A percentile compares a stretch with the other conserved stretches of the same genome.
These are phyloP conservation scores for Mantis religiosa DNA, from an alignment of 2,888 invertebrate genomes.

Conservation along the genomic window DNA sequence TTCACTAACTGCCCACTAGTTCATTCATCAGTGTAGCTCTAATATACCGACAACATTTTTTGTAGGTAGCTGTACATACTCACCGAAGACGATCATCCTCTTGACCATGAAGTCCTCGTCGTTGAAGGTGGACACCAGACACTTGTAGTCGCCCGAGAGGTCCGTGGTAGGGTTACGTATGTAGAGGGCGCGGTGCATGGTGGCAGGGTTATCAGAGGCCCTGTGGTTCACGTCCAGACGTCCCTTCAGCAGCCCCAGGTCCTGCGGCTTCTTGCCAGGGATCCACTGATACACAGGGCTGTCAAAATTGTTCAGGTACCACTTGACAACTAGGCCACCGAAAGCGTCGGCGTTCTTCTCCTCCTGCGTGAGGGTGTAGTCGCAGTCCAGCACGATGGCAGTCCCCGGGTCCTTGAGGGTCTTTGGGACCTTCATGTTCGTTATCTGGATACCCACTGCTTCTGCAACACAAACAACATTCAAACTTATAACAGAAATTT, in stretches of 20 bases:
- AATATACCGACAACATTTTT: no score
- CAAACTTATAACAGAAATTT: no score
- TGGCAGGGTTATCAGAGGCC: conserved; percentile 62
- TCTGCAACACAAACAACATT: conserved; percentile 43
- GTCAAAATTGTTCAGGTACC: conserved; percentile 64
- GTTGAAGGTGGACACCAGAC: conserved; percentile 64
- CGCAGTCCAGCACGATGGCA: conserved; percentile 65
- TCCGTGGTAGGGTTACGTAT: conserved; percentile 65
- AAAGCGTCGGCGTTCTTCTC: conserved; percentile 46
- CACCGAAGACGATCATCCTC: conserved; percentile 65
- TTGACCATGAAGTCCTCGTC: conserved; percentile 62
- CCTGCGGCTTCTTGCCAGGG: conserved; percentile 62
- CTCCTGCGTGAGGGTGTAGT: conserved; percentile 59
- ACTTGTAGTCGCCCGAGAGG: conserved; percentile 68
- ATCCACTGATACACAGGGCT: conserved; percentile 79
- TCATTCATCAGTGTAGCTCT: no score
- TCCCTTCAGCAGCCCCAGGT: conserved; percentile 53
- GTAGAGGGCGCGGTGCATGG: conserved; percentile 65
- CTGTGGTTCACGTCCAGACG: conserved; percentile 60
- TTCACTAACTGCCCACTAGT: no score
- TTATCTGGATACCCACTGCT: conserved; percentile 56
- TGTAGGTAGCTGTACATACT: conserved; percentile 36
- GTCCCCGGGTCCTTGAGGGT: conserved; percentile 55
- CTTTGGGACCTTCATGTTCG: conserved; percentile 57
- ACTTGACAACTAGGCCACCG: conserved; percentile 66